Evolutionary conservation across 2,888 invertebrate genomes (phyloP).

Genomic region (Portevinia maculata): DNA sequence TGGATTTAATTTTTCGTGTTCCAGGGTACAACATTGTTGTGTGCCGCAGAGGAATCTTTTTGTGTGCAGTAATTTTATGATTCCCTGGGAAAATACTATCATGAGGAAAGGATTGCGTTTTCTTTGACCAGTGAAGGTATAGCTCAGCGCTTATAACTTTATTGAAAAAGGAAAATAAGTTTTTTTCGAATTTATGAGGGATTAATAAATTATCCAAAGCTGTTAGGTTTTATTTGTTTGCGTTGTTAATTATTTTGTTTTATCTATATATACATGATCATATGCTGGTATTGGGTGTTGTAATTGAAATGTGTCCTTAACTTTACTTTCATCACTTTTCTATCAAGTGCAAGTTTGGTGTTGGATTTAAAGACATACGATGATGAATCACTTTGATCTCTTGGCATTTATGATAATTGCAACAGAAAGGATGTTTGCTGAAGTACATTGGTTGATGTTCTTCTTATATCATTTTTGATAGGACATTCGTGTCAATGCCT

Average conservation of each 20-base stretch:
- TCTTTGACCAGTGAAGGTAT: conserved; percentile 12
- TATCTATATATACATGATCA: too few relatives aligned
- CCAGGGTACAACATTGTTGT: conserved; percentile 14
- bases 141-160: conserved; percentile 50
- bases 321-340: too few relatives aligned
- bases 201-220: neutral
- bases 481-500: too few relatives aligned
- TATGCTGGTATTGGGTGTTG: too few relatives aligned
- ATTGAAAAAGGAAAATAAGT: conserved; percentile 20
- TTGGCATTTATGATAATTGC: too few relatives aligned
- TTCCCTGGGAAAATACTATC: conserved; percentile 36
- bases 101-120: conserved; percentile 8
- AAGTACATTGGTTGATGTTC: too few relatives aligned
- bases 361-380: too few relatives aligned
- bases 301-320: too few relatives aligned
- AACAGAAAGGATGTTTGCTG: too few relatives aligned
- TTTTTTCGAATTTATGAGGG: neutral
- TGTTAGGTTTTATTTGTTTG: neutral
- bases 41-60: neutral
- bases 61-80: conserved; percentile 53
- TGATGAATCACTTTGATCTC: too few relatives aligned
- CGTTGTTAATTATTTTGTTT: neutral
- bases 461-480: too few relatives aligned
- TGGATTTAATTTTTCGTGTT: conserved; percentile 42
- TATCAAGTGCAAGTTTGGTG: too few relatives aligned